These are phyloP conservation scores for Mesorhabditis belari DNA, from an alignment of 2,888 invertebrate species.

Conservation along the genomic window DNA sequence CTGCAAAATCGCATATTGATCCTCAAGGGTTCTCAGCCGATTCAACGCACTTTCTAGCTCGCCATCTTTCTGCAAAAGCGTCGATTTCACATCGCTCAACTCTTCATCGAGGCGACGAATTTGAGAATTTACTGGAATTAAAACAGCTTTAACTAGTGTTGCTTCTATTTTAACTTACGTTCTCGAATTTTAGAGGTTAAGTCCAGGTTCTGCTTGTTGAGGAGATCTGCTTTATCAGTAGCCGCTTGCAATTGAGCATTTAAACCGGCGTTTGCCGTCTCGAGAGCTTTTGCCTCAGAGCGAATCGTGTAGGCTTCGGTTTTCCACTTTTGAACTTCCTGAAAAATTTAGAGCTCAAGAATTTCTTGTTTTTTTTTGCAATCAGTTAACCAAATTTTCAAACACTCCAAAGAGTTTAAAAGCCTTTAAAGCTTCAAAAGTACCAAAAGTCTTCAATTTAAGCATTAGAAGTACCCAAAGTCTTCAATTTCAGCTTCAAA, in stretches of 20 bases:
- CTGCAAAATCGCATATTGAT: slow-evolving; percentile 39
- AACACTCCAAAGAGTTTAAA: too few relatives aligned
- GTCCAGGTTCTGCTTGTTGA: slow-evolving; percentile 48
- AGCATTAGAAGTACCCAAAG: too few relatives aligned
- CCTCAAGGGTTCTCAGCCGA: slow-evolving; percentile 42
- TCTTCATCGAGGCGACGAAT: slow-evolving; percentile 51
- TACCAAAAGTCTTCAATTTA: too few relatives aligned
- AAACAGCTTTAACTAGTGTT: not conserved
- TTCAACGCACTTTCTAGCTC: slow-evolving; percentile 46
- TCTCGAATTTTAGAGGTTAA: slow-evolving; percentile 47
- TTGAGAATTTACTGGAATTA: slow-evolving; percentile 39
- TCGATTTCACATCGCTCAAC: slow-evolving; percentile 37
- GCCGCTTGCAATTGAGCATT: slow-evolving; percentile 47
- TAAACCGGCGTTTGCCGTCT: slow-evolving; percentile 41
- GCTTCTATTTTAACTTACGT: slow-evolving; percentile 17
- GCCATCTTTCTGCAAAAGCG: slow-evolving; percentile 34
- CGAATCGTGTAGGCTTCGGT: slow-evolving; percentile 45
- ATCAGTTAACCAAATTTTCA: too few relatives aligned
- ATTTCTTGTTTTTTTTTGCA: too few relatives aligned
- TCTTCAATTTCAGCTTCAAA: too few relatives aligned
- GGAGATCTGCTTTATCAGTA: slow-evolving; percentile 39
- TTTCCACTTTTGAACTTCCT: slow-evolving; percentile 52
- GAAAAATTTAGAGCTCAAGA: not conserved
- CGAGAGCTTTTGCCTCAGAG: slow-evolving; percentile 47
- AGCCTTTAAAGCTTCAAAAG: too few relatives aligned